Conservation (phyloP, 1,140 invertebrate species). For the Proctacanthus coquilletti region DNA sequence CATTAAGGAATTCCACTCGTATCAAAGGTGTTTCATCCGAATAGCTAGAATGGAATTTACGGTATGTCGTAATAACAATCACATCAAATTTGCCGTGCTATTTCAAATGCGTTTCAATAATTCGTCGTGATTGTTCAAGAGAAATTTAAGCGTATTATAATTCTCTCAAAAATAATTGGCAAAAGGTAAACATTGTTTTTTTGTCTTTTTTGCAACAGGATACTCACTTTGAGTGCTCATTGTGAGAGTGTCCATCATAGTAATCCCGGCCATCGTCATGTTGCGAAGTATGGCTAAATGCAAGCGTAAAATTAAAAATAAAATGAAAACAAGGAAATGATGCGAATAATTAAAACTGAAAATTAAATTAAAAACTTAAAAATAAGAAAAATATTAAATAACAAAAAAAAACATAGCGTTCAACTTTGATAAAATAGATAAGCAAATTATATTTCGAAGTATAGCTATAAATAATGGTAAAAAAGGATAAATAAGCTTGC, state of each 20-base stretch:
- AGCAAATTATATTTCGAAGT: too few species aligned
- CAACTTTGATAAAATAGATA: background rate
- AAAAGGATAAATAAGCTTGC: too few species aligned
- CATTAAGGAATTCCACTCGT: conserved; percentile 46
- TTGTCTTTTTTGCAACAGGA: background rate
- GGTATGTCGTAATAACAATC: too few species aligned
- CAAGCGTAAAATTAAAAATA: conserved; percentile 3
- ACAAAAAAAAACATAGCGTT: background rate
- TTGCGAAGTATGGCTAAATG: conserved; percentile 7
- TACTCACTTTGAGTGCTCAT: conserved; percentile 7
- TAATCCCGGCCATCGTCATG: conserved; percentile 6
- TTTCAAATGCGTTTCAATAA: too few species aligned
- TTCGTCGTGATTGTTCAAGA: too few species aligned
- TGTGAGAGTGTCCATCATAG: conserved; percentile 6
- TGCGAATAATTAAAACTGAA: background rate
- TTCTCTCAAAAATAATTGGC: too few species aligned
- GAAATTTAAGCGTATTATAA: too few species aligned
- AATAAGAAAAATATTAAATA: background rate
- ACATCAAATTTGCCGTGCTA: too few species aligned
- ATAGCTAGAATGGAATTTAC: conserved; percentile 34
- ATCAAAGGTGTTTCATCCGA: conserved; percentile 45
- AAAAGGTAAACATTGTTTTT: background rate
- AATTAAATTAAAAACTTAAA: background rate
- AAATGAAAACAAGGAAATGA: background rate
- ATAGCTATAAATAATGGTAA: too few species aligned